Evolutionary conservation across 1,140 invertebrate species (phyloP), one percentile per base, ranked within the genome.

Genomic region (Panulirus ornatus): DNA sequence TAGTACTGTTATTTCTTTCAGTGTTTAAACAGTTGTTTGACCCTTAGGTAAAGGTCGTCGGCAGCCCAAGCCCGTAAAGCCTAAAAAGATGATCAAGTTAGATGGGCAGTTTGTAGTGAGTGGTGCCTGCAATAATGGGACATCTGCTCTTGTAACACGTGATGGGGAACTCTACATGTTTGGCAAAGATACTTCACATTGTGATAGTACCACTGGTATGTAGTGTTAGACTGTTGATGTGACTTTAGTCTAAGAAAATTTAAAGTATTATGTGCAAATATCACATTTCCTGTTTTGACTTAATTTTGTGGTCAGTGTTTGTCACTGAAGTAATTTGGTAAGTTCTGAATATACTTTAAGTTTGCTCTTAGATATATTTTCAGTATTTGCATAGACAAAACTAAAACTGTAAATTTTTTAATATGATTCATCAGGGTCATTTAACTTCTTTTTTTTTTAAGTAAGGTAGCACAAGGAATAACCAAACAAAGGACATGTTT

Each of bases 71-170:
- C 96, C 98, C 8, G 96, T 96, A 0, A 98, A 98, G 93, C 97
- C 97, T 81, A 98, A 98, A 94, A 98, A 97, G 94, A 98, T 99
- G 94, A 95, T 96, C 73, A 97, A 97, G 94, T 96, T 99, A 44
- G 98, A 99, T 92, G 96, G 97, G 0, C 96, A 98, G 93, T 95
- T 96, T 92, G 96, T 99, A 19, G 95, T 97, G 0, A 96, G 96
- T 93, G 96, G 96, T 1, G 97, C 98, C 5, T 99, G 98, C 93
- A 99, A 99, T 94, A 98, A 98, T 94, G 98, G 98, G 9, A 98
- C 97, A 27, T 98, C 97, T 44, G 98, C 98, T 38, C 95, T 99
- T 63, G 96, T 99, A 0, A 98, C 97, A 14, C 96, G 96, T 93
- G 96, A 97, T 84, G 98, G 98, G 0, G 96, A 97, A 92, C 94